Percentiles rank a stretch among this genome's conserved stretches.
Evolutionary conservation across 37 sponge, comb jelly and placozoan genomes (phyloP).

Genomic region (Diacarnus erythraeanus): DNA sequence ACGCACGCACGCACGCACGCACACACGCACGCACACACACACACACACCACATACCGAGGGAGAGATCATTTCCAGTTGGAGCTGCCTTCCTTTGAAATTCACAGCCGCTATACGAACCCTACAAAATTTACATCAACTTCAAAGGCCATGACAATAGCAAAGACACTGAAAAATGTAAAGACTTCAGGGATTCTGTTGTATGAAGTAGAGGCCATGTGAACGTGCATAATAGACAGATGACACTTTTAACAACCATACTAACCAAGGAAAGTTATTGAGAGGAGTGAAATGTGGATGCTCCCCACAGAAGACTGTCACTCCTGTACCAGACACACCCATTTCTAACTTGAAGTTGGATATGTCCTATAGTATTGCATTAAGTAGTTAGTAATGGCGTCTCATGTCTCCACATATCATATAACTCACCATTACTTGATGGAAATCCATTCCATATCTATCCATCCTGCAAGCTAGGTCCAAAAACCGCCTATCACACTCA

Average conservation of each 20-base stretch:
- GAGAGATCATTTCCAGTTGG: constrained; percentile 68
- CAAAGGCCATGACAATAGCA: background rate
- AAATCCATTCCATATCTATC: constrained; percentile 84
- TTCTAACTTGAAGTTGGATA: constrained; percentile 39
- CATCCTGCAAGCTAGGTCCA: constrained; percentile 71
- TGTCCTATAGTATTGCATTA: constrained; percentile 43
- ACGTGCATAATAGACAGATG: too few relatives aligned
- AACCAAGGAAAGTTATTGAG: constrained; percentile 86
- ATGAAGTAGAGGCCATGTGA: background rate
- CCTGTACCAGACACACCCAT: constrained; percentile 69
- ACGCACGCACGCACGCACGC: too few relatives aligned
- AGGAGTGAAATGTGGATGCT: constrained; percentile 52
- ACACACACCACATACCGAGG: constrained; percentile 27
- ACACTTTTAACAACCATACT: background rate
- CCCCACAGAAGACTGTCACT: constrained; percentile 79
- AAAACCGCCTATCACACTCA: constrained; percentile 78
- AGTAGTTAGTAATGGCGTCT: too few relatives aligned
- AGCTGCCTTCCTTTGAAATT: constrained; percentile 79
- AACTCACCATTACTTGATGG: constrained; percentile 63
- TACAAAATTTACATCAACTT: constrained; percentile 4
- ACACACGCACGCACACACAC: background rate
- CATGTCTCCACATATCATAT: too few relatives aligned
- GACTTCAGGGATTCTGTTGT: background rate
- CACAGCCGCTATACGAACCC: constrained; percentile 73
- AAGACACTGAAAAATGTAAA: background rate